These are phyloP conservation scores for Marcusenius ussheri DNA, from an alignment of 2,113 vertebrate genomes.

Conservation along the genomic window DNA sequence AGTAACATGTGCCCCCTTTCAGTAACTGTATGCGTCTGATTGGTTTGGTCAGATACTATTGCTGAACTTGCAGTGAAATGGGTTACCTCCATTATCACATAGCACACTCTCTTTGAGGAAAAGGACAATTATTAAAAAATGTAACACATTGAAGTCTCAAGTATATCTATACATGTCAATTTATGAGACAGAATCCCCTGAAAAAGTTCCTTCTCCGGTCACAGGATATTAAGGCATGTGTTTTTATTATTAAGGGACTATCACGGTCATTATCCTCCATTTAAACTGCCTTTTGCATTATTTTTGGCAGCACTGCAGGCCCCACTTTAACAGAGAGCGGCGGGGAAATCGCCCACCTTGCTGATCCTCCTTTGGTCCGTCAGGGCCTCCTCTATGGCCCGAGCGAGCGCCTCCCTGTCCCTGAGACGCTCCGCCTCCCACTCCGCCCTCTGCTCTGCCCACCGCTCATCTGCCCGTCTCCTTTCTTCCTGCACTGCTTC, in stretches of 20 bases:
- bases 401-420: conserved; percentile 11
- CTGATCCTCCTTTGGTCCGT: conserved; percentile 12
- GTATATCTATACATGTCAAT: neutral
- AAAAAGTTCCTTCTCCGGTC: neutral
- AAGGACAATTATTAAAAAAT: neutral
- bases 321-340: neutral
- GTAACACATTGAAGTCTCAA: neutral
- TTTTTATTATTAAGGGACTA: neutral
- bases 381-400: conserved; percentile 22
- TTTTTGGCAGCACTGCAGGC: neutral
- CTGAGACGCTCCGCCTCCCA: conserved; percentile 19
- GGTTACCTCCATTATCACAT: neutral
- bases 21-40: neutral
- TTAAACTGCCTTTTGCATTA: neutral
- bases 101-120: neutral
- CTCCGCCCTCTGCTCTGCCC: neutral
- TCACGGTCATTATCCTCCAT: neutral
- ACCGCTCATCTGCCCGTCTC: neutral
- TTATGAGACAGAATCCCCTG: neutral
- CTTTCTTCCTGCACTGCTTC: conserved; percentile 14
- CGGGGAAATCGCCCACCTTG: neutral
- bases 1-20: neutral
- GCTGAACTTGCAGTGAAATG: neutral
- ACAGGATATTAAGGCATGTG: neutral
- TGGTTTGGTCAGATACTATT: neutral